Evolutionary conservation across 2,113 vertebrate species (phyloP).

Genomic region (Hypocryptadius cinnamomeus): DNA sequence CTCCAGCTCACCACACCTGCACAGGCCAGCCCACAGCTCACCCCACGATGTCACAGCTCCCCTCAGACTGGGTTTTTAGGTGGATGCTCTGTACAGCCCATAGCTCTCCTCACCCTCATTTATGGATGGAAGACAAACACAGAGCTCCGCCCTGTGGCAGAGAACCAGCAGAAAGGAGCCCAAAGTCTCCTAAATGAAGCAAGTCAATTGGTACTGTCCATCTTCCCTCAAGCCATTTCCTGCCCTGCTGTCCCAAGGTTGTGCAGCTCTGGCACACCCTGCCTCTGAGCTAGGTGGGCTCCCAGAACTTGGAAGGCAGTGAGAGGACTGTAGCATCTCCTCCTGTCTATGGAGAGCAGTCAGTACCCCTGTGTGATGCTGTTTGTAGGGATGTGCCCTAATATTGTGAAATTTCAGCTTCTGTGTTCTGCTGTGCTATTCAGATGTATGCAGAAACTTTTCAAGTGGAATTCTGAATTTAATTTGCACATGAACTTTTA

Average conservation of each 20-base stretch:
- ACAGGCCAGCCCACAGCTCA: not conserved
- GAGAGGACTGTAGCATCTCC: not conserved
- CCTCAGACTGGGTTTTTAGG: fast-evolving
- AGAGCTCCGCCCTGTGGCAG: not conserved
- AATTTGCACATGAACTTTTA: not conserved
- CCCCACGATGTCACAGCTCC: not conserved
- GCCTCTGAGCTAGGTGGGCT: not conserved
- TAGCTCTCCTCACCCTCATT: not conserved
- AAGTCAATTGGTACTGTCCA: fast-evolving
- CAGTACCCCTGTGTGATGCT: fast-evolving
- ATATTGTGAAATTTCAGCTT: fast-evolving
- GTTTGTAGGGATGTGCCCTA: not conserved
- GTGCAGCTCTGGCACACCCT: not conserved
- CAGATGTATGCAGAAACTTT: not conserved
- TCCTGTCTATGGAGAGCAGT: not conserved
- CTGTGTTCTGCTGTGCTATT: not conserved
- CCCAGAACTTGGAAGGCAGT: not conserved
- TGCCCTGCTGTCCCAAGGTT: not conserved
- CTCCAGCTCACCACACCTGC: fast-evolving
- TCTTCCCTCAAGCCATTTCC: not conserved
- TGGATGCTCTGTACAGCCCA: not conserved
- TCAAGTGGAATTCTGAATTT: not conserved
- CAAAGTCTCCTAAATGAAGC: not conserved
- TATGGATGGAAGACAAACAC: not conserved
- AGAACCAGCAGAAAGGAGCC: not conserved